Evolutionary conservation across 2,888 invertebrate genomes (phyloP), one percentile per base, ranked within the genome.

Genomic region (Ctenicera cuprea): DNA sequence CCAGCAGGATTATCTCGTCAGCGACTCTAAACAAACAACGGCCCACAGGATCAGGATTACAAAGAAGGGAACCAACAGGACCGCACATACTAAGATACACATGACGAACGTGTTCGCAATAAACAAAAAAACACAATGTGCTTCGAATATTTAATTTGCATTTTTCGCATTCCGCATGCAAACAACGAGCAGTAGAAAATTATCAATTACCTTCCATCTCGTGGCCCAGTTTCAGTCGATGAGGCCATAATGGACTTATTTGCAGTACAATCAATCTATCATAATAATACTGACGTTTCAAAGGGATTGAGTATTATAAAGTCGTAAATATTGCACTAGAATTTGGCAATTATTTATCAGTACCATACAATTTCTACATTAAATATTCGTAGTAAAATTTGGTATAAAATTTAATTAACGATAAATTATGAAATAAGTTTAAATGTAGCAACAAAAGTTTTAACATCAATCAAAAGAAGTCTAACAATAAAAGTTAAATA

Each of bases 201-300:
- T 75, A 74, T 75, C 61, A 50, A 67, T 77, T 77, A 77, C 77
- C 77, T 77, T 75, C 77, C 77, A 71, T 77, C 77, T 72, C 74
- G 70, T 75, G 71, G 57, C 61, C 73, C 71, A 73, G 26, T 74
- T 65, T 77, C 77, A 54, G 65, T 73, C 41, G 76, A 62, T 50
- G 77, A 48, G 30, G 77, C 73, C 76, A 75, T 73, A 63, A 70
- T 73, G 54, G 26, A 41, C 66, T 66, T 59, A 62, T 54, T 69
- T 52, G 63, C 64, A 62, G 33, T 43, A 57, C 66, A 70, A 74
- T 71, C 67, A 74, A 74, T 71, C 43, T 66, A 54, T 61, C 70
- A 74, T 71, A 62, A 63, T 71, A 74, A 67, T 74, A 74, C 74
- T 71, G 71, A 54, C 38, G 45, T 41, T 50, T 65, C 41, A 20